Base-by-base conservation (phyloP, 2,797 vertebrate genomes). In the Gallinago stenura region DNA sequence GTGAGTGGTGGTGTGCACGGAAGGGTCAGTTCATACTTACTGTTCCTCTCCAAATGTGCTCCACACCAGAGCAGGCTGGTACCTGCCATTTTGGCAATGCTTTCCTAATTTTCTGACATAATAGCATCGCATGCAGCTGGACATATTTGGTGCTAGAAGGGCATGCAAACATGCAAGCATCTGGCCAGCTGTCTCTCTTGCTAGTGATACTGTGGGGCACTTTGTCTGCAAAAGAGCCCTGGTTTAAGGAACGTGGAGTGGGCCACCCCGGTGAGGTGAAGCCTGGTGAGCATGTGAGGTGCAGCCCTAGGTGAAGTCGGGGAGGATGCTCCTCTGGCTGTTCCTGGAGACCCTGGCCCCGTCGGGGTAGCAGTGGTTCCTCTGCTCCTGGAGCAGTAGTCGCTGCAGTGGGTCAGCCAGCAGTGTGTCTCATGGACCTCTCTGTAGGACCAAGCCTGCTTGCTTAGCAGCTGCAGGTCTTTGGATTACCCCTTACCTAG, bases 241-340 rank as follows among this genome's bases (percentile, higher is more conserved):
- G 75, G 43, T 6, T 58, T 14, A 30, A 54, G 72, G 69, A 53
- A 22, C 0, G 0, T 33, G 68, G 30, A 62, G 51, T 24, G 3
- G 4, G 31, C 37, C 0, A 0, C 35, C 65, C 21, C 10, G 1
- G 4, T 0, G 6, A 43, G n/a, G 46, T 54, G 26, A 26, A 1
- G 25, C 16, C 54, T 41, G 7, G 2, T 35, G 87, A 70, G 53
- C 26, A 2, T 24, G 58, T 2, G 43, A 61, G 41, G 57, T 79
- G 54, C 19, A 24, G 22, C 24, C 1, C 0, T 4, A 22, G 45
- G 7, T 48, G 41, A 45, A 43, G 41, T 7, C 17, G 5, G 41
- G 18, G 41, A 22, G 73, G 28, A 7, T 43, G 43, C 43, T 43
- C 43, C 43, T 43, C 43, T 43, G 43, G 43, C 61, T 65, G 37